Percentiles rank a stretch among this genome's conserved stretches.
phyloP scores from a whole-genome alignment of 2,797 vertebrate genomes.

The Premnoplex brunnescens region DNA sequence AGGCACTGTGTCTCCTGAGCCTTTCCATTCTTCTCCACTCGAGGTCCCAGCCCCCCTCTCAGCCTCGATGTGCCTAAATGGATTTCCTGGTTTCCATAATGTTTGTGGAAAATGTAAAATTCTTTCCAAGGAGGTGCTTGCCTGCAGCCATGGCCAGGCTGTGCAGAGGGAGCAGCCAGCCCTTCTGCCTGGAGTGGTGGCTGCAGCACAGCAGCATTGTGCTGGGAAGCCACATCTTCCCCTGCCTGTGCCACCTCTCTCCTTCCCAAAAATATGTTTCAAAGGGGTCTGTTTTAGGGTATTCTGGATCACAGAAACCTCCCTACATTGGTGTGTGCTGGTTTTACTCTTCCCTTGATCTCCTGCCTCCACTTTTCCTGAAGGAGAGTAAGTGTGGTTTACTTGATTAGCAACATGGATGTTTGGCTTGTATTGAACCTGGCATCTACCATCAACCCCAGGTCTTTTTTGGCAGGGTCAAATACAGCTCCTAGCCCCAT shows the following conservation, averaged over 20 bases:
- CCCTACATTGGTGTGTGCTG: rapidly evolving
- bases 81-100: not conserved
- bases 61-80: not conserved
- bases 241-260: not conserved
- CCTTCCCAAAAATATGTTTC: not conserved
- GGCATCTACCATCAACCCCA: not conserved
- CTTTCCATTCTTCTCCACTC: not conserved
- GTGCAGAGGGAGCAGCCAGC: not conserved
- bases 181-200: not conserved
- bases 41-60: not conserved
- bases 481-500: not conserved
- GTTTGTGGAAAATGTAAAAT: not conserved
- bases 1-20: not conserved
- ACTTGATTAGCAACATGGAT: not conserved
- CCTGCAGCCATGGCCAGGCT: not conserved
- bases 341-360: not conserved
- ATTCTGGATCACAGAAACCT: not conserved
- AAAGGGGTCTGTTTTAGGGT: not conserved
- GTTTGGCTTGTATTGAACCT: not conserved
- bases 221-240: not conserved
- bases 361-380: not conserved
- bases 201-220: not conserved
- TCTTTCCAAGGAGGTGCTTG: not conserved
- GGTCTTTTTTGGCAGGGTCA: not conserved
- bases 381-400: not conserved